Conservation (phyloP, 2,113 vertebrate genomes). For the Tauraco erythrolophus region DNA sequence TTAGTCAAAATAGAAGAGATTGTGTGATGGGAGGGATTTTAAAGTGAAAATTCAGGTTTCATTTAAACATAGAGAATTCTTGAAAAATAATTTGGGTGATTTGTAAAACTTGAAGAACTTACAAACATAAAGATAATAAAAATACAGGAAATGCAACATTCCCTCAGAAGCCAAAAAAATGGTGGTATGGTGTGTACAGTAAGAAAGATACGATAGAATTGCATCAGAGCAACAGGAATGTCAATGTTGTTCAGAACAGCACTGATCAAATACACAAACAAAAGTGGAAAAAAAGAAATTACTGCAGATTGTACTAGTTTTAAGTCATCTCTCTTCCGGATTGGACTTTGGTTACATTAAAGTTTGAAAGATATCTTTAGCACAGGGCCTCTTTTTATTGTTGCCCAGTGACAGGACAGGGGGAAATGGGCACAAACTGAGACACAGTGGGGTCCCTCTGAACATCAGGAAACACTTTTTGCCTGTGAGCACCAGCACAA, state of each 20-base stretch:
- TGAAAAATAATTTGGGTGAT: not conserved
- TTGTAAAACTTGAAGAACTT: not conserved
- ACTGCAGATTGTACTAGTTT: not conserved
- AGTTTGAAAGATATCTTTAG: not conserved
- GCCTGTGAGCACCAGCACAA: not conserved
- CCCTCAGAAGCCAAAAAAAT: not conserved
- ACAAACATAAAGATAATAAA: not conserved
- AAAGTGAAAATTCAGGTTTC: not conserved
- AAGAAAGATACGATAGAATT: not conserved
- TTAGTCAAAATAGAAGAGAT: not conserved
- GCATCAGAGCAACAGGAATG: not conserved
- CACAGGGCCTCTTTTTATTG: rapidly evolving
- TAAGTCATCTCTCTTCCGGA: not conserved
- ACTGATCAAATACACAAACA: not conserved
- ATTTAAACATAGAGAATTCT: not conserved
- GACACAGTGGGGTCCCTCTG: not conserved
- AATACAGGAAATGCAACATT: not conserved
- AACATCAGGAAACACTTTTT: not conserved
- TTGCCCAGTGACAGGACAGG: not conserved
- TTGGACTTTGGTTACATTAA: not conserved
- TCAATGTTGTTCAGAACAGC: not conserved
- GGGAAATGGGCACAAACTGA: not conserved
- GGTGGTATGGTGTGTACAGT: rapidly evolving
- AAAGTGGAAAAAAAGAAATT: not conserved
- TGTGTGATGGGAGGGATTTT: not conserved